Evolutionary conservation across 2,113 vertebrate species (phyloP).

Genomic region (Anolis carolinensis): DNA sequence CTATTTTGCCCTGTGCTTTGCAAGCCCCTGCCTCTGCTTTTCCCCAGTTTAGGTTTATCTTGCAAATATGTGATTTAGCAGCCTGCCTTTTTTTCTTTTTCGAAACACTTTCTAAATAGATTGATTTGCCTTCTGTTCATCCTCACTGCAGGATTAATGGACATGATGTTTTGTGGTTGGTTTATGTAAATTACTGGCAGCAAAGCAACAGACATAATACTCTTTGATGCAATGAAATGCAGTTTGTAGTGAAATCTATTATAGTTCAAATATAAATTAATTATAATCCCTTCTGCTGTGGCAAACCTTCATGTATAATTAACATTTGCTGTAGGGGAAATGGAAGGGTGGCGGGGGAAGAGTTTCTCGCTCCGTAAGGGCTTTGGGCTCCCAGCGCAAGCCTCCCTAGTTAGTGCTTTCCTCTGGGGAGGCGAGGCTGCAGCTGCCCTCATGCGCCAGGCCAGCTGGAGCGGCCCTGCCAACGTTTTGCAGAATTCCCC

Average conservation of each 20-base stretch:
- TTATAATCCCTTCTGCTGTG: slow-evolving; percentile 75
- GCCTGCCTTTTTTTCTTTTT: neutral
- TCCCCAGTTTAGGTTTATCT: neutral
- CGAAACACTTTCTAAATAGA: neutral
- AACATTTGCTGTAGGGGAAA: slow-evolving; percentile 55
- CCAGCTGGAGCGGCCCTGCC: slow-evolving; percentile 37
- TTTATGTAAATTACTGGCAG: slow-evolving; percentile 59
- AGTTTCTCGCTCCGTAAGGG: slow-evolving; percentile 27
- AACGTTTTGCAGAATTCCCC: neutral
- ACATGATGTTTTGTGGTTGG: slow-evolving; percentile 28
- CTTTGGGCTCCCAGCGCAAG: slow-evolving; percentile 27
- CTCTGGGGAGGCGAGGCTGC: slow-evolving; percentile 28
- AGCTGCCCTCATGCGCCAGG: slow-evolving; percentile 25
- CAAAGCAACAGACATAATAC: slow-evolving; percentile 46
- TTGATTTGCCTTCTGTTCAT: slow-evolving; percentile 43
- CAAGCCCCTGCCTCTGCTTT: neutral
- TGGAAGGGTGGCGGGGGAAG: slow-evolving; percentile 35
- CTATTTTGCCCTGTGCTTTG: rapidly evolving
- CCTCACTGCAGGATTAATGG: slow-evolving; percentile 39
- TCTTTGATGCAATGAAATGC: slow-evolving; percentile 68
- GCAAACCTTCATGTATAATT: slow-evolving; percentile 74
- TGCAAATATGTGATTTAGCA: neutral
- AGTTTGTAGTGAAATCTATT: slow-evolving; percentile 72
- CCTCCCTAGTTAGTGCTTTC: neutral
- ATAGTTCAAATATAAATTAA: slow-evolving; percentile 75